Evolutionary conservation across 2,888 invertebrate species (phyloP), one percentile per base, ranked within the genome.

Genomic region (Heteropelma amictum): DNA sequence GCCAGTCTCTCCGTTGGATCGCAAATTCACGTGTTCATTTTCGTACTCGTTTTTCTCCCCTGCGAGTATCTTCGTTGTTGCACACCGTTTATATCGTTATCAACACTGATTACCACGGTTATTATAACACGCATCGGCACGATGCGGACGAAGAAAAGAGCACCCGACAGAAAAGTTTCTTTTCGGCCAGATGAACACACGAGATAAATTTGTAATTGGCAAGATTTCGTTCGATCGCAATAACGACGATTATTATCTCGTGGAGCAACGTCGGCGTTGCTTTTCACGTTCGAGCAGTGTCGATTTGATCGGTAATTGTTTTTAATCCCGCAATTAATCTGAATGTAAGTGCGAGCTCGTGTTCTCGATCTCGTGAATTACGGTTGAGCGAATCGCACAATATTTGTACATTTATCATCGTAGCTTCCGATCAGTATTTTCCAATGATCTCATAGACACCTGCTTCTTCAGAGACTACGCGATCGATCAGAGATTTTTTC

Each of bases 51-150:
- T 30, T 53, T 30, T 51, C 10, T 40, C n/a, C 53, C 30, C 26
- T 47, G 33, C 54, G 30, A 65, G 40, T 61, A 14, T 70, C 58
- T 65, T 54, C 70, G 74, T 61, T 56, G 58, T 56, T 53, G 49
- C 58, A 23, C 33, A 54, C 45, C 30, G 38, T 65, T 21, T 67
- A 75, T 75, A 71, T 71, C 56, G 56, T 58, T 67, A 51, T 70
- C 47, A 49, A 61, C 54, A 40, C 38, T 40, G 21, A 65, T 60
- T 28, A 45, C 65, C 45, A 28, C 49, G 45, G 65, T 17, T 53
- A 69, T 12, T 17, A 12, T 67, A 56, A 38, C 40, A 26, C 28
- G 53, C 19, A 21, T 28, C 17, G 35, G 35, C 67, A 26, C 8
- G 8, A 58, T 49, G 47, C 49, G 5, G n/a, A 49, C 17, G 26